Evolutionary conservation across 2,797 vertebrate species (phyloP), one percentile per base, ranked within the genome.

Genomic region (Tauraco hartlaubi): DNA sequence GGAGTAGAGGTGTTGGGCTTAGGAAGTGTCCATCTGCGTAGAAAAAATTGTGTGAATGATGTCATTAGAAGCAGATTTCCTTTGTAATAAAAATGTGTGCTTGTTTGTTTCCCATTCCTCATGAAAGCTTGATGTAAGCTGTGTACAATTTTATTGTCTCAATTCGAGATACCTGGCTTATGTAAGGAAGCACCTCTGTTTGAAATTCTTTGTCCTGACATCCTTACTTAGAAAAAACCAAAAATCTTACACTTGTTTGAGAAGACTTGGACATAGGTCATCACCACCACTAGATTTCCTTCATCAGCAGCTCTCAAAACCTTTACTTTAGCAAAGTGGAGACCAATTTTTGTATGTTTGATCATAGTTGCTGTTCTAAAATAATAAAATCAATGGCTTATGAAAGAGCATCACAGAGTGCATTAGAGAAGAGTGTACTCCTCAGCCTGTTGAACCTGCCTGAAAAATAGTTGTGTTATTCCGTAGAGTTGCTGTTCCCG

Each of bases 321-420:
- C 77, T 92, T 67, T 80, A 31, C 62, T 78, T 79, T 37, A 74
- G 87, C 61, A 51, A 85, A 94, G 81, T 15, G 18, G 41, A 85
- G 85, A 25, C 61, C 62, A 23, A 1, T 77, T 93, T 88, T 67
- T 87, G 12, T 62, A 7, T 62, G 56, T 80, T 85, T 74, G 61
- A n/a, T 74, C 0, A 0, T 73, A 67, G 85, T 12, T 80, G 78
- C 67, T 85, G 31, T 90, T 89, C 75, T 94, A 63, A 88, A 91
- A 83, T 59, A 94, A 81, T 84, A 81, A 84, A 93, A 92, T 95
- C 86, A 22, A 92, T 94, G 84, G 28, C 81, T 95, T 94, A 80
- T 49, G 89, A 88, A 96, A 91, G 51, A 89, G 59, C 78, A 71
- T 37, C 76, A 35, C 58, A 62, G 75, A 90, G 55, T 76, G 87